Evolutionary conservation across 2,113 vertebrate genomes (phyloP).

Genomic region (Nycticebus coucang): DNA sequence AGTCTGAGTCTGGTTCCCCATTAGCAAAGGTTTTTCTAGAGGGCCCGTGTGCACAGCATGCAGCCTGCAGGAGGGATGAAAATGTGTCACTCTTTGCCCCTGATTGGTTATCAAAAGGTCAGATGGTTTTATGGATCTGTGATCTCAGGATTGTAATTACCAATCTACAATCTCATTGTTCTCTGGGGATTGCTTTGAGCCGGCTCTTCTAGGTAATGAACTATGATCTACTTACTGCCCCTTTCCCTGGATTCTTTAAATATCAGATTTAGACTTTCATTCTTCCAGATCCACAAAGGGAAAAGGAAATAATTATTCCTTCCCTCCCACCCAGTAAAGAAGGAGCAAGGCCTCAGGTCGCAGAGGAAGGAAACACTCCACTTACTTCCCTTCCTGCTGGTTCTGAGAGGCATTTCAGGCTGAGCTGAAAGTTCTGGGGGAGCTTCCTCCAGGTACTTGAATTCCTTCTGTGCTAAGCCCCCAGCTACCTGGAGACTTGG

Average conservation of each 20-base stretch:
- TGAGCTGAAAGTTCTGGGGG: background rate
- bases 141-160: background rate
- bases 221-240: rapidly evolving
- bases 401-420: background rate
- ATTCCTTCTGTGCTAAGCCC: background rate
- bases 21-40: background rate
- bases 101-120: background rate
- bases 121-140: background rate
- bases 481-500: background rate
- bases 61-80: no score
- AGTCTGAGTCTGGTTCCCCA: rapidly evolving
- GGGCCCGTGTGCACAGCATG: rapidly evolving
- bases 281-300: background rate
- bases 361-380: background rate
- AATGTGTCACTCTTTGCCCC: background rate
- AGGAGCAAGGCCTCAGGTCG: background rate
- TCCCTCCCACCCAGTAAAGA: background rate
- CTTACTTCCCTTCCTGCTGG: no score
- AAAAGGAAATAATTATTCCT: background rate
- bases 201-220: rapidly evolving
- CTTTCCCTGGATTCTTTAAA: background rate
- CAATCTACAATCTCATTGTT: background rate
- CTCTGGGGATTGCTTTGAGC: background rate
- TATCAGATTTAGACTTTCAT: background rate
- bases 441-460: background rate